Conservation (phyloP, 2,113 vertebrate genomes). For the Piaya cayana region DNA sequence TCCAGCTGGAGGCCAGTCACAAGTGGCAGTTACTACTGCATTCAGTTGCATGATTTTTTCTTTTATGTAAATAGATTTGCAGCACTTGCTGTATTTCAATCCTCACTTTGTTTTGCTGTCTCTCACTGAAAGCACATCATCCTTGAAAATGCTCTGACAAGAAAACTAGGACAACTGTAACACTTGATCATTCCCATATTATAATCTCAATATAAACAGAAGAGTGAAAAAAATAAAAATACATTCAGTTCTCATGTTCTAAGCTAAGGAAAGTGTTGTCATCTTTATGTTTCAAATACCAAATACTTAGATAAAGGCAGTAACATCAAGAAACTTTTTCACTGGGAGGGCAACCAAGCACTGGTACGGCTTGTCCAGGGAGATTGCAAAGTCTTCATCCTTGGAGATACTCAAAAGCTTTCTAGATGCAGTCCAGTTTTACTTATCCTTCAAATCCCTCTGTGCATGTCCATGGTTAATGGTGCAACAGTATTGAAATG, state of each 20-base stretch:
- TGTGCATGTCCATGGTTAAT: not conserved
- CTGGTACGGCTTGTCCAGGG: not conserved
- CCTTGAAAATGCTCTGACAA: not conserved
- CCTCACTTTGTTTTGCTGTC: constrained; percentile 2
- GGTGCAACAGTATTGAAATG: not conserved
- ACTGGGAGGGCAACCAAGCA: fast-evolving
- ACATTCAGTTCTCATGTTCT: not conserved
- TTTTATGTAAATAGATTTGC: not conserved
- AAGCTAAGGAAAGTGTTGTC: not conserved
- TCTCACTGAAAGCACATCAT: not conserved
- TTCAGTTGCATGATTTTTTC: not conserved
- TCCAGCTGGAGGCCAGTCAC: too few relatives aligned
- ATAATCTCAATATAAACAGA: not conserved
- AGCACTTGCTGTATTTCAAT: not conserved
- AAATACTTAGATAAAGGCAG: not conserved
- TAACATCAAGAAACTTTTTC: not conserved
- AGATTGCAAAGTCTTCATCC: not conserved
- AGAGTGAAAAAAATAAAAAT: not conserved
- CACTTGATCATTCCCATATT: not conserved
- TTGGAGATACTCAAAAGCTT: not conserved
- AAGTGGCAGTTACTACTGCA: not conserved
- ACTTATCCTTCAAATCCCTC: not conserved
- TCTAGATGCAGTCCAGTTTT: not conserved
- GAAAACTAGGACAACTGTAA: constrained; percentile 7
- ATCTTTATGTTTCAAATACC: not conserved